These are phyloP conservation scores for Melanogrammus aeglefinus DNA, from an alignment of 2,797 vertebrate species.

Conservation along the genomic window DNA sequence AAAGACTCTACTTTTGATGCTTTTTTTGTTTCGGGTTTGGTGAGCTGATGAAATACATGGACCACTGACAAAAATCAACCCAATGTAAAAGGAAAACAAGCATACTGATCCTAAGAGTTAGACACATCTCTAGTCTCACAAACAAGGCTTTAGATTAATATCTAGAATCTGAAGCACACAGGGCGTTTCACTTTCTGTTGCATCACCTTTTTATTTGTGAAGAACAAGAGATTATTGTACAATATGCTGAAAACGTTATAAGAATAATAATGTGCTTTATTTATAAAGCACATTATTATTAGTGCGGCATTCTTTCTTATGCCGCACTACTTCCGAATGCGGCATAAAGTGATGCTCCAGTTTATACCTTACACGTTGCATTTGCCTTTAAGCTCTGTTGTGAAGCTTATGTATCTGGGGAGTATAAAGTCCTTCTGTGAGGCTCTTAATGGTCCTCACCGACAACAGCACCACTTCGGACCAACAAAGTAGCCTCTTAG, in stretches of 20 bases:
- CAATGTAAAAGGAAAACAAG: constrained; percentile 47
- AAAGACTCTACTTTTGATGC: constrained; percentile 86
- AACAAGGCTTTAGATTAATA: too few species aligned
- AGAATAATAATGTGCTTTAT: too few species aligned
- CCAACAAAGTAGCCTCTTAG: background rate
- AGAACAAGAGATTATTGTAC: too few species aligned
- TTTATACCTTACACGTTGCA: background rate
- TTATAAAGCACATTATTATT: too few species aligned
- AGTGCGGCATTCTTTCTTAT: too few species aligned
- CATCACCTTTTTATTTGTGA: too few species aligned
- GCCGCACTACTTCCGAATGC: too few species aligned
- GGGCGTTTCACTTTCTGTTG: too few species aligned
- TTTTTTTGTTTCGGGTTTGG: constrained; percentile 39
- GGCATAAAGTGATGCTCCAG: background rate
- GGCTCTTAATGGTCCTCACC: background rate
- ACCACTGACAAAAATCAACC: constrained; percentile 38
- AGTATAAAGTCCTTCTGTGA: background rate
- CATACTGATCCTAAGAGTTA: constrained; percentile 8
- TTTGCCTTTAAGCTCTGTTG: background rate
- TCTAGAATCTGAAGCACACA: too few species aligned
- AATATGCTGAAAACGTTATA: too few species aligned
- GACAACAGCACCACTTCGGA: background rate
- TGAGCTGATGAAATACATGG: constrained; percentile 23
- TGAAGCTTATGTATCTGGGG: background rate
- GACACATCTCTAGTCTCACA: background rate